These are phyloP conservation scores for Jaculus jaculus DNA, from an alignment of 2,113 vertebrate species.

Conservation along the genomic window DNA sequence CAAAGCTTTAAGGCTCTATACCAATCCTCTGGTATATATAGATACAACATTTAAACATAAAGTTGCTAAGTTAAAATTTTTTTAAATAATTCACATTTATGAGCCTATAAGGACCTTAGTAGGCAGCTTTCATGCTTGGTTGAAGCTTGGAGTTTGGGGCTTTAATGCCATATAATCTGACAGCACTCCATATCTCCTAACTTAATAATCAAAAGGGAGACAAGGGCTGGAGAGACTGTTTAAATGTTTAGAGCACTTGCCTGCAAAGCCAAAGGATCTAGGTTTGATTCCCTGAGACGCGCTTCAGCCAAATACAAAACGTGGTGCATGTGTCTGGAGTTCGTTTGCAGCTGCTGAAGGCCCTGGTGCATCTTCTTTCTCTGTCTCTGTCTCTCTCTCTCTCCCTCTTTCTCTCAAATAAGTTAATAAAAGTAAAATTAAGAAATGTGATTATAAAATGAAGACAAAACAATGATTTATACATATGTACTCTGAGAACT, in stretches of 20 bases:
- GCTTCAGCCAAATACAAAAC: too few relatives aligned
- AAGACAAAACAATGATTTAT: background rate
- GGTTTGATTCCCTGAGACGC: too few relatives aligned
- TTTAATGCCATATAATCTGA: background rate
- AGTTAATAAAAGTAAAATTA: too few relatives aligned
- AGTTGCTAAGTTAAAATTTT: background rate
- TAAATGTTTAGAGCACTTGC: too few relatives aligned
- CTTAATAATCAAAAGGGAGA: background rate
- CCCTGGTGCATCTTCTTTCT: too few relatives aligned
- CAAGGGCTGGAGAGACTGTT: too few relatives aligned
- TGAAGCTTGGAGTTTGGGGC: rapidly evolving
- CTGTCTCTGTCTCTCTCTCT: too few relatives aligned
- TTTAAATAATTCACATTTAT: background rate
- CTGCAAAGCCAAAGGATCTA: too few relatives aligned
- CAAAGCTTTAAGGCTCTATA: background rate
- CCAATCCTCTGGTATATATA: background rate
- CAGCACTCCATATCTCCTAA: background rate
- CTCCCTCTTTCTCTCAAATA: too few relatives aligned
- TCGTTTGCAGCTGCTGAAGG: too few relatives aligned
- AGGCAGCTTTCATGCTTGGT: background rate
- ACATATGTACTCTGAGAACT: background rate
- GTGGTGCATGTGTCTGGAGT: too few relatives aligned
- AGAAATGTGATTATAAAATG: too few relatives aligned
- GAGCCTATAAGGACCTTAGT: background rate
- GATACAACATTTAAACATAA: background rate